A percentile compares a stretch with the other conserved stretches of the same genome.
phyloP scores from a whole-genome alignment of 2,113 vertebrate genomes.

The Ciconia boyciana region DNA sequence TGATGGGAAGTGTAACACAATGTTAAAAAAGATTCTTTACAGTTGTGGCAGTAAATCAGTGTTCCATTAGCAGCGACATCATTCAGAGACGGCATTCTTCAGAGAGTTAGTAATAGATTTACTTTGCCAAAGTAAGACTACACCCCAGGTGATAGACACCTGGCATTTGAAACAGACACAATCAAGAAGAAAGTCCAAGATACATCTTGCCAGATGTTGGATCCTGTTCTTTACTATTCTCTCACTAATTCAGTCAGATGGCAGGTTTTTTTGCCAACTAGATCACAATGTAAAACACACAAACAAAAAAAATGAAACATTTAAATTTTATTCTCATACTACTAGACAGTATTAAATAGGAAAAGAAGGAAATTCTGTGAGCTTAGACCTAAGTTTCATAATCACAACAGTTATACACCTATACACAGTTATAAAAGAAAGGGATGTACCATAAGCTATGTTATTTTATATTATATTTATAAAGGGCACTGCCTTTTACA shows the following conservation, averaged over 20 bases:
- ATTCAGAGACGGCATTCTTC: slow-evolving; percentile 64
- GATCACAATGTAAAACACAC: not conserved
- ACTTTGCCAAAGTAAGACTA: slow-evolving; percentile 56
- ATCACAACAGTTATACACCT: not conserved
- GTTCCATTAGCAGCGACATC: slow-evolving; percentile 50
- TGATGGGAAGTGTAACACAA: slow-evolving; percentile 64
- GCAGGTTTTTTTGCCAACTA: not conserved
- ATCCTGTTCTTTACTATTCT: slow-evolving; percentile 39
- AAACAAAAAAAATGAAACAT: not conserved
- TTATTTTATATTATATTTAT: not conserved
- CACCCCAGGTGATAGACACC: slow-evolving; percentile 61
- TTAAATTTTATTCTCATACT: not conserved
- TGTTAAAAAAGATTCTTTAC: slow-evolving; percentile 64
- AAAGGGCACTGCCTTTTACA: not conserved
- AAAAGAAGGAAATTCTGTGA: not conserved
- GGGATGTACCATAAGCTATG: not conserved
- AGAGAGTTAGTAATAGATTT: slow-evolving; percentile 58
- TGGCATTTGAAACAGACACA: slow-evolving; percentile 51
- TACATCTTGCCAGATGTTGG: slow-evolving; percentile 46
- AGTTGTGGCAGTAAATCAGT: slow-evolving; percentile 62
- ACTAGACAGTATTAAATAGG: not conserved
- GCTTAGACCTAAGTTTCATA: not conserved
- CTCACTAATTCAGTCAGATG: slow-evolving; percentile 1
- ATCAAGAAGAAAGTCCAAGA: slow-evolving; percentile 45
- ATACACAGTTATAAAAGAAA: not conserved